Evolutionary conservation across 2,797 vertebrate species (phyloP), one percentile per base, ranked within the genome.

Genomic region (Channa striata): DNA sequence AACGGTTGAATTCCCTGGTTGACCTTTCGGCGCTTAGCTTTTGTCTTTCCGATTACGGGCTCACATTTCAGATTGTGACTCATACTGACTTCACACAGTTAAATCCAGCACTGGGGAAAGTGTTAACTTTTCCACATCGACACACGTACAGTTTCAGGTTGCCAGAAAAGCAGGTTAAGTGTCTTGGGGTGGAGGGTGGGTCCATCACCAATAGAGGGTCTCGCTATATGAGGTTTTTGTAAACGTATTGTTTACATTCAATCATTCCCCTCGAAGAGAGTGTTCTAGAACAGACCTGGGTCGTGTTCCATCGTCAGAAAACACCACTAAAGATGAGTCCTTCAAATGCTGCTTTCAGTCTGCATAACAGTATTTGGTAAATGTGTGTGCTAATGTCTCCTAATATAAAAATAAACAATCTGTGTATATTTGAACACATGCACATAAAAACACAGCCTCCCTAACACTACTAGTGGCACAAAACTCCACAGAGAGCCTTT

Each of bases 51-150:
- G 1, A 17, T 3, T 3, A 36, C 25, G 12, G 19, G 61, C 66
- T 90, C 62, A 25, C 4, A 43, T 90, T 77, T 71, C 78, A 59
- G 68, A 50, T 20, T 58, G 70, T 77, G 87, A 74, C 81, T 63
- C 51, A 37, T 17, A 70, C 56, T 39, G 75, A 67, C 47, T 84
- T 82, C 33, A 74, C 74, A 48, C 73, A 12, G 66, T 76, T 72
- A 76, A 82, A 89, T 77, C 59, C 1, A 48, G 73, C 56, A 34
- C 64, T 8, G 69, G 65, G 68, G 54, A 83, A 59, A 75, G 82
- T 53, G 84, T 81, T 66, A 77, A 72, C 74, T 59, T 46, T 48
- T 77, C 64, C 51, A 42, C 48, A 34, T 77, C 61, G 57, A 71
- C 62, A 43, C 51, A 30, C 36, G 71, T 2, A 13, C 53, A 46